Evolutionary conservation across 2,888 invertebrate species (phyloP).

Genomic region (Ectobius pallidus): DNA sequence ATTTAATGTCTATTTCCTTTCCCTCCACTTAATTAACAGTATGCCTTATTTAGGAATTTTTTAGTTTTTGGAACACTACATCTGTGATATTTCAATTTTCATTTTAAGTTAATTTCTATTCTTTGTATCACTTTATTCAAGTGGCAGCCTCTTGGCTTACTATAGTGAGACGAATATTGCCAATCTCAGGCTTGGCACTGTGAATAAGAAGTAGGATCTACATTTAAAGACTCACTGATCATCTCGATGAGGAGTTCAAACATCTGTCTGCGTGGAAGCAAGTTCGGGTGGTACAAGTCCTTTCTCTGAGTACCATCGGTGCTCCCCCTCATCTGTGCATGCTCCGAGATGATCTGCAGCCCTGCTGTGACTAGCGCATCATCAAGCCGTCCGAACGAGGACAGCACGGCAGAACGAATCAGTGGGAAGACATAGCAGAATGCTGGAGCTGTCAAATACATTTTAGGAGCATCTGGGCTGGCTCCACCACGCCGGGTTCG

Average conservation of each 20-base stretch:
- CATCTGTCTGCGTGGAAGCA: slow-evolving; percentile 83
- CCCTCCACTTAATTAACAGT: no score
- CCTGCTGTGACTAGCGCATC: slow-evolving; percentile 64
- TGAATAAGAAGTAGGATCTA: no score
- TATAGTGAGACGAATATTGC: no score
- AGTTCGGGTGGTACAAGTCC: slow-evolving; percentile 72
- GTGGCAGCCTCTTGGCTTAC: no score
- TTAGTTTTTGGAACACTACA: no score
- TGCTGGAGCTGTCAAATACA: slow-evolving; percentile 69
- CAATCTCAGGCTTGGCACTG: no score
- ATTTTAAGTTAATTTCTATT: no score
- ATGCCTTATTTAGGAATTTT: no score
- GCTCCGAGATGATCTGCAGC: slow-evolving; percentile 71
- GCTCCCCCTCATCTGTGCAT: slow-evolving; percentile 67
- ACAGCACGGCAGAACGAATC: slow-evolving; percentile 65
- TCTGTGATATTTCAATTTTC: no score
- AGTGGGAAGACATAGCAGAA: slow-evolving; percentile 86
- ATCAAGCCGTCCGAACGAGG: slow-evolving; percentile 58
- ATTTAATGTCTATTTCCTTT: no score
- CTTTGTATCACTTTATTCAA: no score
- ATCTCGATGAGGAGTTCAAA: slow-evolving; percentile 78
- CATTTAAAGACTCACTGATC: slow-evolving; percentile 70
- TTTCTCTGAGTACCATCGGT: slow-evolving; percentile 25
- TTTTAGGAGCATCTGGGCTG: neutral
- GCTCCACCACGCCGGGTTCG: neutral